phyloP scores from a whole-genome alignment of 2,113 vertebrate species.

The Odocoileus hemionus region DNA sequence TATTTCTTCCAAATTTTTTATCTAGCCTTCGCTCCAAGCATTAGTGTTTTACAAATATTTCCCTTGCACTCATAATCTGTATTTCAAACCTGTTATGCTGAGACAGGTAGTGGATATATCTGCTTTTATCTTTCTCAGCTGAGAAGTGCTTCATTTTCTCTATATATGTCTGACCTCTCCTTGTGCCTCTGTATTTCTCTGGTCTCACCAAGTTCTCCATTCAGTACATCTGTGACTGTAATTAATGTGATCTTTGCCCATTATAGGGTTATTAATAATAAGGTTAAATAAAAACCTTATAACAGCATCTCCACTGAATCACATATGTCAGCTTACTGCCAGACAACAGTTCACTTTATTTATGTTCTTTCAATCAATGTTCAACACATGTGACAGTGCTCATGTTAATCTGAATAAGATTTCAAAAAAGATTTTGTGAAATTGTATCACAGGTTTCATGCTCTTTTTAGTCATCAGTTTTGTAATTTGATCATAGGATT shows the following conservation, averaged over 20 bases:
- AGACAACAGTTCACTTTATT: background rate
- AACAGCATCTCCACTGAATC: background rate
- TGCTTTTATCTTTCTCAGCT: conserved; percentile 38
- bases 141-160: conserved; percentile 40
- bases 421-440: background rate
- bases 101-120: background rate
- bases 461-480: background rate
- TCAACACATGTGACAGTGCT: background rate
- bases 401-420: background rate
- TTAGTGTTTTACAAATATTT: background rate
- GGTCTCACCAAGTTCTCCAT: conserved; percentile 7
- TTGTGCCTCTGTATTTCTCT: conserved; percentile 3
- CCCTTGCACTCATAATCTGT: background rate
- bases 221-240: background rate
- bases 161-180: background rate
- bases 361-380: background rate
- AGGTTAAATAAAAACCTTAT: background rate
- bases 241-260: conserved; percentile 12
- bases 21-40: background rate
- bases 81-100: background rate
- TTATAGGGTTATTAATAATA: background rate
- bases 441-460: background rate
- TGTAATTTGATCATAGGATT: background rate
- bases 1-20: background rate
- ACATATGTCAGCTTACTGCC: background rate